These are phyloP conservation scores for Metallyticus violacea DNA, from an alignment of 2,888 invertebrate genomes.

Conservation along the genomic window DNA sequence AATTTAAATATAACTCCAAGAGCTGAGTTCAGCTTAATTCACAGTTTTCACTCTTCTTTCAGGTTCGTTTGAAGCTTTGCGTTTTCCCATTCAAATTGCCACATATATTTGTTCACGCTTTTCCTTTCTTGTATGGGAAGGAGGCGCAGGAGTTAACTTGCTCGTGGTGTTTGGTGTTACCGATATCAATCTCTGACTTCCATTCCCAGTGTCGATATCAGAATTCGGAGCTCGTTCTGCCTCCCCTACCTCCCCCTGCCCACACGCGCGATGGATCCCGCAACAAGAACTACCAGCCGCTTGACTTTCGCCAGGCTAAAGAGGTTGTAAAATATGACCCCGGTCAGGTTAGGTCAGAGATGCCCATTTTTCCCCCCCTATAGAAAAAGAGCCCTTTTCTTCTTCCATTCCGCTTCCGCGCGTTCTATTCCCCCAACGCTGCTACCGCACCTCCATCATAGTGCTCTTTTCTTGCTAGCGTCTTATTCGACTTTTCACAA, in stretches of 20 bases:
- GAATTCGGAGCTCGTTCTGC: background rate
- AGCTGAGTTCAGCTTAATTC: no score
- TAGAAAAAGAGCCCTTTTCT: background rate
- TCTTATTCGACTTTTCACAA: background rate
- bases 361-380: background rate
- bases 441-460: background rate
- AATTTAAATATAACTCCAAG: no score
- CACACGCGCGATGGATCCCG: background rate
- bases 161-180: background rate
- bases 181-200: background rate
- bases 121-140: background rate
- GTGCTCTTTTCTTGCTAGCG: background rate
- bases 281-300: background rate
- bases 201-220: background rate
- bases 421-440: background rate
- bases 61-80: no score
- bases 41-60: no score
- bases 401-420: background rate
- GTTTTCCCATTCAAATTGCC: background rate
- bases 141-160: background rate
- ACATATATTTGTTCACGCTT: background rate
- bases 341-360: slow-evolving; percentile 13
- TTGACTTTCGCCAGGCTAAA: slow-evolving; percentile 7
- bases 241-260: background rate
- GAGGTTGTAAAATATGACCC: slow-evolving; percentile 1